Percentiles rank a stretch among this genome's conserved stretches.
Conservation (phyloP, 30 jellyfish, hydroid and myxozoan species). For the Phacellophora camtschatica region DNA sequence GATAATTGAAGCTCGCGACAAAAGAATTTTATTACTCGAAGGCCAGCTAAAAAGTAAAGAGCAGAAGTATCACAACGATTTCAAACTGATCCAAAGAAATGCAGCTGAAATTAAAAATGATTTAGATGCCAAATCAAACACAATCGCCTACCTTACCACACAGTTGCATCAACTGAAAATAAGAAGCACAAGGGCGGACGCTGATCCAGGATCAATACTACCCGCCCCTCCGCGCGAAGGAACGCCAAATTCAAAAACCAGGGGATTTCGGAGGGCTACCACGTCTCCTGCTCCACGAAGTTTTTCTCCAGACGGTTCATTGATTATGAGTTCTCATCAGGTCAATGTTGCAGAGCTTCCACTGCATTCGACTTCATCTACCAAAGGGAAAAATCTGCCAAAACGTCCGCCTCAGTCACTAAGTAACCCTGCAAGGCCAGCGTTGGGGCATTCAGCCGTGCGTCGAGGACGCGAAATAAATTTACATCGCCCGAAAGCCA, state of each 20-base stretch:
- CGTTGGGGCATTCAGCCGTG: conserved; percentile 72
- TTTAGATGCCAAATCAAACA: conserved; percentile 73
- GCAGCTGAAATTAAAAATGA: conserved; percentile 74
- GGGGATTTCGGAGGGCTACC: conserved; percentile 45
- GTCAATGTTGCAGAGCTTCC: conserved; percentile 54
- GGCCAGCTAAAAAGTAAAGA: conserved; percentile 89
- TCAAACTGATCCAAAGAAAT: conserved; percentile 52
- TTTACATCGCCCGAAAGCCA: conserved; percentile 60
- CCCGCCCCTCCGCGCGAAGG: conserved; percentile 83
- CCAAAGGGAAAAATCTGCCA: conserved; percentile 35
- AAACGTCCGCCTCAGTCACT: conserved; percentile 69
- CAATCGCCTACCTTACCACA: conserved; percentile 78
- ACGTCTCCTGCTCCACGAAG: conserved; percentile 58
- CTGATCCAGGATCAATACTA: neutral
- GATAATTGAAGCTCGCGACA: conserved; percentile 61
- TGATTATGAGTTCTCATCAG: conserved; percentile 52
- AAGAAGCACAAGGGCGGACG: neutral
- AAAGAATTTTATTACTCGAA: conserved; percentile 77
- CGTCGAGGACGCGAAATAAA: conserved; percentile 66
- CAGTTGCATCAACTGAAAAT: conserved; percentile 72
- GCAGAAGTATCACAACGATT: conserved; percentile 69
- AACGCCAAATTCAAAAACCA: conserved; percentile 21
- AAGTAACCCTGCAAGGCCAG: conserved; percentile 68
- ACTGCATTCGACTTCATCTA: conserved; percentile 49
- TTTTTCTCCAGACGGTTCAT: conserved; percentile 6